Evolutionary conservation across 2,797 vertebrate genomes (phyloP).

Genomic region (Silurus aristotelis): DNA sequence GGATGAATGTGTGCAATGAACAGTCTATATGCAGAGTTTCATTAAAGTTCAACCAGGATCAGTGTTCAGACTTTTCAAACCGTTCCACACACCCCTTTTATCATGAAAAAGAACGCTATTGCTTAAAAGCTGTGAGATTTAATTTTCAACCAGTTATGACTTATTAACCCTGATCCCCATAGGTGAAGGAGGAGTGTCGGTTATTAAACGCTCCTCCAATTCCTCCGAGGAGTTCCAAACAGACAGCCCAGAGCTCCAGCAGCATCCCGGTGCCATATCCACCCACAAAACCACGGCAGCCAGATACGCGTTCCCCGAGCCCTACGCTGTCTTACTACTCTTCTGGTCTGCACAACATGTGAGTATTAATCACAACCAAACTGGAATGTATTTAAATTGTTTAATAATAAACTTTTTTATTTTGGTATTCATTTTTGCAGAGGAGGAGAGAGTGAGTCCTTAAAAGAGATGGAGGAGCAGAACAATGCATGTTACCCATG

Average conservation of each 20-base stretch:
- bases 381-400: too few relatives aligned
- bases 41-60: background rate
- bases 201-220: conserved; percentile 95
- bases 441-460: conserved; percentile 76
- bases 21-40: background rate
- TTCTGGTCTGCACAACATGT: conserved; percentile 96
- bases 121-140: background rate
- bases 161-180: conserved; percentile 17
- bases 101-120: too few relatives aligned
- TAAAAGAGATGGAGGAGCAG: conserved; percentile 72
- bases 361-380: conserved; percentile 64
- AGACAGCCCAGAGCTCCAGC: conserved; percentile 71
- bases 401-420: background rate
- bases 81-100: background rate
- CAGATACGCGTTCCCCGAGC: conserved; percentile 91
- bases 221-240: conserved; percentile 91
- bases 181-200: conserved; percentile 98
- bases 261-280: conserved; percentile 82
- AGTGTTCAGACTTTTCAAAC: background rate
- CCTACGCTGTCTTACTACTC: conserved; percentile 98
- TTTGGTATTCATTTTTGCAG: conserved; percentile 66
- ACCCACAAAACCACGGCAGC: conserved; percentile 76
- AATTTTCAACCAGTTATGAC: background rate
- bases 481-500: conserved; percentile 85
- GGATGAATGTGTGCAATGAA: too few relatives aligned